These are phyloP conservation scores for Tenebrio molitor DNA, from an alignment of 1,140 invertebrate species.

Conservation along the genomic window DNA sequence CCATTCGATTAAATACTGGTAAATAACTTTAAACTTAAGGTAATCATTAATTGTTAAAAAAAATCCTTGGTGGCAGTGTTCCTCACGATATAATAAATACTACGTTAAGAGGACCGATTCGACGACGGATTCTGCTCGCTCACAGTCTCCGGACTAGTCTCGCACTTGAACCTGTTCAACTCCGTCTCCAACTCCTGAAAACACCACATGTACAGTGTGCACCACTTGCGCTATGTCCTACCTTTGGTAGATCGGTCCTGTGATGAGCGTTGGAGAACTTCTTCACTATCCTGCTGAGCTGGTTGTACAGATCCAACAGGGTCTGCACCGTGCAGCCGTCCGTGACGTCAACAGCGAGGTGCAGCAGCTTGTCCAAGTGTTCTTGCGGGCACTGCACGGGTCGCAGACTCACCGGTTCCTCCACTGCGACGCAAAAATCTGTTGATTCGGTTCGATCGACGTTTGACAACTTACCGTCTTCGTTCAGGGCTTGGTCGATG, in stretches of 20 bases:
- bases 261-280: constrained; percentile 69
- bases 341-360: constrained; percentile 71
- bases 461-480: constrained; percentile 60
- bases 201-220: constrained; percentile 17
- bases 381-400: constrained; percentile 72
- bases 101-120: constrained; percentile 30
- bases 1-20: not conserved
- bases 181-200: constrained; percentile 68
- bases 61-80: not conserved
- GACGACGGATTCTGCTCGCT: constrained; percentile 23
- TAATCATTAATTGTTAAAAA: not conserved
- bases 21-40: constrained; percentile 30
- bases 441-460: too few species aligned
- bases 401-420: constrained; percentile 38
- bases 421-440: not conserved
- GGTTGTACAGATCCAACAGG: constrained; percentile 74
- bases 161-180: constrained; percentile 57
- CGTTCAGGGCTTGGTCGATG: constrained; percentile 62
- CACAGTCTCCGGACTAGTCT: constrained; percentile 24
- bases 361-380: constrained; percentile 73
- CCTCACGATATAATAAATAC: constrained; percentile 18
- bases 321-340: constrained; percentile 71
- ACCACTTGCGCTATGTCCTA: constrained; percentile 57
- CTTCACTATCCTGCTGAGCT: constrained; percentile 71
- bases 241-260: constrained; percentile 74